Conservation (phyloP, 2,888 invertebrate species). For the Rhingia campestris region DNA sequence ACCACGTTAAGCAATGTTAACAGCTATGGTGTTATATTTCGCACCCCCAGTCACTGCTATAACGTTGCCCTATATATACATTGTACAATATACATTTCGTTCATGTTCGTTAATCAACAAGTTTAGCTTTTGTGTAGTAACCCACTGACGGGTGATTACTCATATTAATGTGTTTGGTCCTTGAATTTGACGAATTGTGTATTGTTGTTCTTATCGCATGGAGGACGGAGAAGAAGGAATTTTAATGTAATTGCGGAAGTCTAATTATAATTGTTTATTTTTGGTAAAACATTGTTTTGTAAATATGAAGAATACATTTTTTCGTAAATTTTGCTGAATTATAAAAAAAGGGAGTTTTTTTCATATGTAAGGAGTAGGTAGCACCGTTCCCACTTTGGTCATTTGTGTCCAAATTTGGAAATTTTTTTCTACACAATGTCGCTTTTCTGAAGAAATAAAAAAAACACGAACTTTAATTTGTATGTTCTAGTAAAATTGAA, state of each 20-base stretch:
- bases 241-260: constrained; percentile 63
- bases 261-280: constrained; percentile 66
- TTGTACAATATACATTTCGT: constrained; percentile 15
- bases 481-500: no score
- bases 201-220: constrained; percentile 43
- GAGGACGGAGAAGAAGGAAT: constrained; percentile 43
- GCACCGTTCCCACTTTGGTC: no score
- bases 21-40: constrained; percentile 69
- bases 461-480: no score
- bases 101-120: constrained; percentile 71
- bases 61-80: constrained; percentile 32
- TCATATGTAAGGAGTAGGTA: no score
- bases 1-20: constrained; percentile 63
- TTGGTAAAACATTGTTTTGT: constrained; percentile 23
- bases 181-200: constrained; percentile 66
- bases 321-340: background rate
- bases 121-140: constrained; percentile 71
- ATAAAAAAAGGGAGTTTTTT: no score
- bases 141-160: constrained; percentile 72
- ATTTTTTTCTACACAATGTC: no score
- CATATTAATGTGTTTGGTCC: constrained; percentile 73
- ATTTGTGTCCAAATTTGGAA: no score
- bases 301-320: background rate
- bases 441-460: no score
- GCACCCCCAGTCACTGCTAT: constrained; percentile 49